Percentiles rank a stretch among this genome's conserved stretches.
Evolutionary conservation across 1,140 invertebrate genomes (phyloP).

Genomic region (Trissolcus basalis): DNA sequence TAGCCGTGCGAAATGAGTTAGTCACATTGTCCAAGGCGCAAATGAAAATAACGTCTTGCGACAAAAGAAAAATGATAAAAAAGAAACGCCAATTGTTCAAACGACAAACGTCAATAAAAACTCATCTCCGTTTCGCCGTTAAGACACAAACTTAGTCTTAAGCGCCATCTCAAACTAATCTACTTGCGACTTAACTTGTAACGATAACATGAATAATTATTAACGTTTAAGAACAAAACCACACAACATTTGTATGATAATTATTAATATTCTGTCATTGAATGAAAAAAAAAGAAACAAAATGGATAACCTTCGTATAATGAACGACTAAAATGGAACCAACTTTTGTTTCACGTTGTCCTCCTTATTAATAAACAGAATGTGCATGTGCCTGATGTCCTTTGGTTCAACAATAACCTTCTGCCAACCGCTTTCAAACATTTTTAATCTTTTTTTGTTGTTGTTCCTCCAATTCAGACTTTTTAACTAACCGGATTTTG

Average conservation of each 20-base stretch:
- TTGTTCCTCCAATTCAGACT: constrained; percentile 5
- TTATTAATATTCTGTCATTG: constrained; percentile 55
- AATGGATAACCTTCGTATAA: constrained; percentile 52
- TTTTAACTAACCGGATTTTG: constrained; percentile 16
- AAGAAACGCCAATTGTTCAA: constrained; percentile 12
- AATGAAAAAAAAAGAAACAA: constrained; percentile 37
- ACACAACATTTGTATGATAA: constrained; percentile 56
- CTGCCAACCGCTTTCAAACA: constrained; percentile 62
- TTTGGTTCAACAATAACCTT: constrained; percentile 68
- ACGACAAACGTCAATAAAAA: constrained; percentile 32
- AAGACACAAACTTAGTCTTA: constrained; percentile 53
- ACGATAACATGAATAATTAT: constrained; percentile 50
- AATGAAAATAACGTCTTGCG: constrained; percentile 13
- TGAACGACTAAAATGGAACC: constrained; percentile 43
- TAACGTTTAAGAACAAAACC: constrained; percentile 43
- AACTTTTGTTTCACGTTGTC: constrained; percentile 74
- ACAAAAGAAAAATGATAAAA: constrained; percentile 20
- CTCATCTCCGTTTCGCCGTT: constrained; percentile 59
- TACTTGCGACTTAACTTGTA: constrained; percentile 56
- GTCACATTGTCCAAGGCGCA: constrained; percentile 18
- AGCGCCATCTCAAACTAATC: constrained; percentile 54
- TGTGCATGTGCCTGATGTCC: constrained; percentile 77
- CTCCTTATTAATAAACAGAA: constrained; percentile 76
- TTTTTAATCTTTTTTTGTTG: constrained; percentile 15
- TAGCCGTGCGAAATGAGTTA: constrained; percentile 43